Conservation (phyloP, 2,797 vertebrate species). For the Crypturellus tataupa region DNA sequence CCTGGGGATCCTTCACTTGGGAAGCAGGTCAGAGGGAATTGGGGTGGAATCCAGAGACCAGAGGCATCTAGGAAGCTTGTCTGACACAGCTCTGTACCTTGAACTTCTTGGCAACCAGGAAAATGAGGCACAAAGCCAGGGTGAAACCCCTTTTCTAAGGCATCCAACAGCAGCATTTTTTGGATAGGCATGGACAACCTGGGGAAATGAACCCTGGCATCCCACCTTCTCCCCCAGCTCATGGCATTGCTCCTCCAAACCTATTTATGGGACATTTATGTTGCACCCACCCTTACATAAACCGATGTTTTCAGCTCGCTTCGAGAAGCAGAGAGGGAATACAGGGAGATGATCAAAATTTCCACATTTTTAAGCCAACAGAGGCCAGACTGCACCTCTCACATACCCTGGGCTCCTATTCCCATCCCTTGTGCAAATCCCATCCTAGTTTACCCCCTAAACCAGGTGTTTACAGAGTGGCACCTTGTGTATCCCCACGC, state of each 20-base stretch:
- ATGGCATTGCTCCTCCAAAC: fast-evolving
- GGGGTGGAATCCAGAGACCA: background rate
- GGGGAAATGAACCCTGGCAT: background rate
- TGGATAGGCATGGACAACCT: fast-evolving
- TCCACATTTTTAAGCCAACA: background rate
- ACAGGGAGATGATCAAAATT: background rate
- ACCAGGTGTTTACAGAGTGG: background rate
- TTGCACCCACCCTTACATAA: background rate
- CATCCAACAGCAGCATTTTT: background rate
- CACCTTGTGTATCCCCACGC: fast-evolving
- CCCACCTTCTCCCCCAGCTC: background rate
- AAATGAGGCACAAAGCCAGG: fast-evolving
- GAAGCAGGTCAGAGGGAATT: background rate
- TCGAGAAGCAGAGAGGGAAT: fast-evolving
- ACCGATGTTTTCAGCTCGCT: background rate
- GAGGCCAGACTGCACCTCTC: background rate
- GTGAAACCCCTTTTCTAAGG: background rate
- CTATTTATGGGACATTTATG: fast-evolving
- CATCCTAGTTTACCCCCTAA: background rate
- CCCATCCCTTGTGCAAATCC: background rate
- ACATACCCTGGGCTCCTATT: fast-evolving
- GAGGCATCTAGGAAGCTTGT: fast-evolving
- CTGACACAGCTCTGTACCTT: background rate
- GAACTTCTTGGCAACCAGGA: background rate
- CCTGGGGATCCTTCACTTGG: background rate